Percentiles rank a stretch among this genome's conserved stretches.
Conservation (phyloP, 2,797 vertebrate species). For the Eleutherodactylus coqui region DNA sequence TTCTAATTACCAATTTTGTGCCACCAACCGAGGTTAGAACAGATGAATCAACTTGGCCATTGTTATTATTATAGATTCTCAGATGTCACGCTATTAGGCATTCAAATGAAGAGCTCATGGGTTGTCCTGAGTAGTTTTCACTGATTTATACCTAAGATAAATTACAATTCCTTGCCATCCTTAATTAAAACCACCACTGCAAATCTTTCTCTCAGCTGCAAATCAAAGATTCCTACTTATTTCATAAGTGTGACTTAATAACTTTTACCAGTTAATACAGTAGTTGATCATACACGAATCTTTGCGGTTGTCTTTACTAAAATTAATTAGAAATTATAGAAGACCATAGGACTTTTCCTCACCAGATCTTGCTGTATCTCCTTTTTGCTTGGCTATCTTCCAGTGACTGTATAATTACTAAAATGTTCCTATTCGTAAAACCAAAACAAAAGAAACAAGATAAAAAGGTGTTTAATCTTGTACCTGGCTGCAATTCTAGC, state of each 20-base stretch:
- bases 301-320: constrained; percentile 45
- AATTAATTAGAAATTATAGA: constrained; percentile 45
- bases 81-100: constrained; percentile 65
- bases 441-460: constrained; percentile 4
- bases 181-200: constrained; percentile 65
- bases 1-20: constrained; percentile 69
- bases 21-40: constrained; percentile 67
- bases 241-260: constrained; percentile 54
- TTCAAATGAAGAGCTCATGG: constrained; percentile 57
- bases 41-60: constrained; percentile 67
- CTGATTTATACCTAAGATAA: constrained; percentile 15
- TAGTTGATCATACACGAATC: constrained; percentile 40
- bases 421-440: constrained; percentile 8
- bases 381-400: constrained; percentile 28
- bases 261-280: constrained; percentile 29
- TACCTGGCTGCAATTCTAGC: background rate
- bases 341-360: constrained; percentile 39
- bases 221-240: constrained; percentile 53
- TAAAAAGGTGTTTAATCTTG: background rate
- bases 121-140: constrained; percentile 56
- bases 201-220: constrained; percentile 61
- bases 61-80: constrained; percentile 68
- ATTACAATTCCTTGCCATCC: constrained; percentile 50
- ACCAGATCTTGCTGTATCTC: constrained; percentile 12
- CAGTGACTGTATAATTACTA: constrained; percentile 48